Conservation (phyloP, 1,140 invertebrate species). For the Conus betulinus region DNA sequence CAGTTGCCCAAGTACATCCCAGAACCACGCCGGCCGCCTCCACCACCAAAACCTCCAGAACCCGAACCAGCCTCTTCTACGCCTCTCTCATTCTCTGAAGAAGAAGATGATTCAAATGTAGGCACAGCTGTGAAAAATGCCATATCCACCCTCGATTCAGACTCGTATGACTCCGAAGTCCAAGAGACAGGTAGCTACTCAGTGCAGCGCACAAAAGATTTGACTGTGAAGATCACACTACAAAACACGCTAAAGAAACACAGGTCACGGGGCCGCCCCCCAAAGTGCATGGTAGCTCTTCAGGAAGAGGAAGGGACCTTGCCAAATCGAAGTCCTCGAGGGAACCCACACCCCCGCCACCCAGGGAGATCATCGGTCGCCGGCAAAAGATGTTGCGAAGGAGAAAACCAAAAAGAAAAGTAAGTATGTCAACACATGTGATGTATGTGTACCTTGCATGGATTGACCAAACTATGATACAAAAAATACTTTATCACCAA, state of each 20-base stretch:
- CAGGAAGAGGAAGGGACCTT: conserved; percentile 9
- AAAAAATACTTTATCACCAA: too few relatives aligned
- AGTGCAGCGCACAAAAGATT: conserved; percentile 54
- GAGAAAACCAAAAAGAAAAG: conserved; percentile 49
- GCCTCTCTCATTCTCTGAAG: conserved; percentile 55
- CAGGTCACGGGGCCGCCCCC: conserved; percentile 15
- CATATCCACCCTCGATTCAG: conserved; percentile 53
- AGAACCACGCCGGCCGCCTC: conserved; percentile 60
- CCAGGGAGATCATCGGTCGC: conserved; percentile 57
- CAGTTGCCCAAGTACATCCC: conserved; percentile 72
- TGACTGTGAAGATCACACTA: conserved; percentile 61
- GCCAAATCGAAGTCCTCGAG: conserved; percentile 11
- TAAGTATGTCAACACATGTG: conserved; percentile 40
- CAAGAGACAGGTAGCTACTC: conserved; percentile 42
- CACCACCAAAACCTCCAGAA: conserved; percentile 13
- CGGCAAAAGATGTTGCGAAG: conserved; percentile 62
- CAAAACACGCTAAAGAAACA: conserved; percentile 44
- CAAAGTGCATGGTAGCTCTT: conserved; percentile 12
- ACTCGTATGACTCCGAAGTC: conserved; percentile 20
- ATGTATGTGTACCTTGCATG: too few relatives aligned
- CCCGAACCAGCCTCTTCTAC: conserved; percentile 37
- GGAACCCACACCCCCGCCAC: conserved; percentile 46
- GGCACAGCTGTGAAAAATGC: conserved; percentile 53
- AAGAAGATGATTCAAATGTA: conserved; percentile 36
- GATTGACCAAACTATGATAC: too few relatives aligned